Evolutionary conservation across 2,797 vertebrate species (phyloP).

Genomic region (Echiichthys vipera): DNA sequence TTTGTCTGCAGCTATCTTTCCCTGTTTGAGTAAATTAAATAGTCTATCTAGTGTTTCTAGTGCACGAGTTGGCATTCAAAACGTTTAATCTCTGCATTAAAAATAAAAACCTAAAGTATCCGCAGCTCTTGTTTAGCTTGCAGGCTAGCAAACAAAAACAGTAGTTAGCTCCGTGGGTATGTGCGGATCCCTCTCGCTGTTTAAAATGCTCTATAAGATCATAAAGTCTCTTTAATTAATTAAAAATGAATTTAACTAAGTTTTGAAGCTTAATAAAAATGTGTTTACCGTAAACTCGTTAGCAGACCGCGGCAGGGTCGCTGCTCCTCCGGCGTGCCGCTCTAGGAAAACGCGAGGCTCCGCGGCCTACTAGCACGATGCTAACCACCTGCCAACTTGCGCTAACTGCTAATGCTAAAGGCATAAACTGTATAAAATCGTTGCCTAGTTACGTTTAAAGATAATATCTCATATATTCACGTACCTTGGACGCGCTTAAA

Average conservation of each 20-base stretch:
- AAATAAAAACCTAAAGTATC: background rate
- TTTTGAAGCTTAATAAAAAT: background rate
- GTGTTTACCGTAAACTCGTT: no score
- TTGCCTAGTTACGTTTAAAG: accelerated
- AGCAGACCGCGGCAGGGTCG: no score
- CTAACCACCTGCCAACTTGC: background rate
- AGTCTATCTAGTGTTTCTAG: no score
- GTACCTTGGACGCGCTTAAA: background rate
- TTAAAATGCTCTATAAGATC: background rate
- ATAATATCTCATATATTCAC: background rate
- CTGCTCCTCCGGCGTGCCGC: background rate
- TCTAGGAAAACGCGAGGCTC: constrained; percentile 59
- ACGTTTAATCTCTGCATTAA: no score
- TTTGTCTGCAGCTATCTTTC: accelerated
- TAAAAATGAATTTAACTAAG: no score
- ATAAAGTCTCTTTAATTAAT: no score
- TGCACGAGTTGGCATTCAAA: background rate
- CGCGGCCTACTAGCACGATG: constrained; percentile 57
- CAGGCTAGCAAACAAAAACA: constrained; percentile 13
- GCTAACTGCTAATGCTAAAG: background rate
- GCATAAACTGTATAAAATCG: no score
- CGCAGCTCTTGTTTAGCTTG: background rate
- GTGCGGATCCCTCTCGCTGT: no score
- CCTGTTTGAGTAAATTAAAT: background rate
- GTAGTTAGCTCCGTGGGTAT: no score